A percentile compares a stretch with the other conserved stretches of the same genome.
Conservation (phyloP, 2,113 vertebrate species). For the Eleginops maclovinus region DNA sequence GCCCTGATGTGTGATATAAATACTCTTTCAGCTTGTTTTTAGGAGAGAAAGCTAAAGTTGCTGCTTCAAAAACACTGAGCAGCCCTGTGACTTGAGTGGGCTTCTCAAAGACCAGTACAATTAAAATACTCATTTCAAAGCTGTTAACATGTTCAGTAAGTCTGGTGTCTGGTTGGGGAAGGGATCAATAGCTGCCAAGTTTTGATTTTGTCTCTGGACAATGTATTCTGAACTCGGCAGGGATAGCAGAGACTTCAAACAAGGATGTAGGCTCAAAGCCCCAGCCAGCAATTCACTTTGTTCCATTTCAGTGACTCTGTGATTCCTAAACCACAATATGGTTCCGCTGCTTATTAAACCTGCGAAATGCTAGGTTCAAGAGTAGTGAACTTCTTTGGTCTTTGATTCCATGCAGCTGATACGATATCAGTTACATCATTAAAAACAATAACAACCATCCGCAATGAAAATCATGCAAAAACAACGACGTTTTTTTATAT, state of each 20-base stretch:
- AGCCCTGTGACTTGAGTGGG: constrained; percentile 42
- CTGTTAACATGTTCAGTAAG: constrained; percentile 80
- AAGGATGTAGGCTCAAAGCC: constrained; percentile 68
- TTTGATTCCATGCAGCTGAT: constrained; percentile 58
- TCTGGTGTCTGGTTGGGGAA: constrained; percentile 74
- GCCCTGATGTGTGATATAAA: constrained; percentile 15
- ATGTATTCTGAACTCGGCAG: constrained; percentile 75
- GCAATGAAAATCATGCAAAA: constrained; percentile 20
- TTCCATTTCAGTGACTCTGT: constrained; percentile 78
- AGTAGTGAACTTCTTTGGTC: constrained; percentile 44
- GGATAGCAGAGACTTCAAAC: constrained; percentile 80
- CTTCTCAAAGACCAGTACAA: constrained; percentile 70
- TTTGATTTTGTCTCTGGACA: constrained; percentile 80
- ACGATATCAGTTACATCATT: constrained; percentile 59
- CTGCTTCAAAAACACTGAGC: constrained; percentile 51
- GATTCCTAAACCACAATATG: constrained; percentile 77
- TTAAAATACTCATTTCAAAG: constrained; percentile 75
- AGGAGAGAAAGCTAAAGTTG: constrained; percentile 24
- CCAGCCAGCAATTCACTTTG: constrained; percentile 70
- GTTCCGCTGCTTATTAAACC: constrained; percentile 71
- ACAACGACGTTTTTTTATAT: neutral
- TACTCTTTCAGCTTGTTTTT: neutral
- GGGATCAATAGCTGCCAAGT: constrained; percentile 83
- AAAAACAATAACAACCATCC: constrained; percentile 37
- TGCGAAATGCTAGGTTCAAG: constrained; percentile 39